These are phyloP conservation scores for Larimichthys polyactis DNA, from an alignment of 2,113 vertebrate genomes.

Conservation along the genomic window DNA sequence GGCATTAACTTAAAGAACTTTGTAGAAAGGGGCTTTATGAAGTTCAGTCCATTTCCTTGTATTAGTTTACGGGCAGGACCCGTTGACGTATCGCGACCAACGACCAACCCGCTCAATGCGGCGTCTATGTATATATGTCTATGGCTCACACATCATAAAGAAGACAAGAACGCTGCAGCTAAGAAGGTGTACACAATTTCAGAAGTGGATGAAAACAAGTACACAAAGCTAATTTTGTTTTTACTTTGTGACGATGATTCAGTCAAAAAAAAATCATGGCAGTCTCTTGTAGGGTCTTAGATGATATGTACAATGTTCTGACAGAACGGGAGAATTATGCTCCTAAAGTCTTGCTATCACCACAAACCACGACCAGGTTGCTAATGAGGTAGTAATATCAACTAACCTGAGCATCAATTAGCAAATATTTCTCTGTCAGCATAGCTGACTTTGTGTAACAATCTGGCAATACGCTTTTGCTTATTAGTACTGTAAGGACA, in stretches of 20 bases:
- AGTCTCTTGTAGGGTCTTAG: not conserved
- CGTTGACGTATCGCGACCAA: no score
- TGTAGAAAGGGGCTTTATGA: no score
- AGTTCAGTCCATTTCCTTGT: no score
- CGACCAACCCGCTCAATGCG: no score
- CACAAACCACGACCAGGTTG: not conserved
- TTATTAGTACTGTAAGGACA: constrained; percentile 26
- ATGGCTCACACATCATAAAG: not conserved
- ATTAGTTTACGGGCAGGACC: no score
- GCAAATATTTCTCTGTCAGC: constrained; percentile 13
- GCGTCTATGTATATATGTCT: no score
- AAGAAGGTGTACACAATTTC: not conserved
- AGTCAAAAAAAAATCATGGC: not conserved
- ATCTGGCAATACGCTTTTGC: constrained; percentile 11
- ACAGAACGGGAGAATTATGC: not conserved
- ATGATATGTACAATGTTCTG: not conserved
- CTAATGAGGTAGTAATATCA: not conserved
- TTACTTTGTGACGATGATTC: not conserved
- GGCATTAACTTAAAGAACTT: no score
- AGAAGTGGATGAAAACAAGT: not conserved
- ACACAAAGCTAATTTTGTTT: not conserved
- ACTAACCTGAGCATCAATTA: constrained; percentile 24
- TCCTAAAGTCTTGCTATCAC: not conserved
- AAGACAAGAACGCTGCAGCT: not conserved
- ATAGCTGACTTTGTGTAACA: not conserved